Evolutionary conservation across 2,113 vertebrate species (phyloP).

Genomic region (Lethenteron camtschaticum): DNA sequence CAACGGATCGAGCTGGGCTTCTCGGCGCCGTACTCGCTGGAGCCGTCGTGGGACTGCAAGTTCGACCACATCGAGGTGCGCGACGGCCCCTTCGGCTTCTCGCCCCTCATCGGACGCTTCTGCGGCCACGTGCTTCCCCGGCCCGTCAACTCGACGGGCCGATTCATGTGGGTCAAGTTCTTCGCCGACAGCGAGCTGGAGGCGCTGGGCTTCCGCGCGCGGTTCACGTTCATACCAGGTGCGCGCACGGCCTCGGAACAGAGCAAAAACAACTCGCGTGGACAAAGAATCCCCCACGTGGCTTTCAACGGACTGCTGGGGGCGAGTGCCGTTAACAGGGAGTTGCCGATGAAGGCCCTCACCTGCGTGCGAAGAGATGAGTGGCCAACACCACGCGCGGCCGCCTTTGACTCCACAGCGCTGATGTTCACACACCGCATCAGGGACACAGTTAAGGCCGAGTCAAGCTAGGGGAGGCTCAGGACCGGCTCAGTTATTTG

Average conservation of each 20-base stretch:
- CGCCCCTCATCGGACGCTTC: conserved; percentile 82
- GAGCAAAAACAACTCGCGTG: background rate
- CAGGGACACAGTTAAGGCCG: too few relatives aligned
- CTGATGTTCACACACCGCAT: too few relatives aligned
- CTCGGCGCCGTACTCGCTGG: conserved; percentile 90
- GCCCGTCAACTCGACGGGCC: conserved; percentile 82
- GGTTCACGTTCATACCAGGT: conserved; percentile 97
- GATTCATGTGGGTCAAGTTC: conserved; percentile 99
- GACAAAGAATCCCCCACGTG: background rate
- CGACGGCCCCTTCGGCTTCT: conserved; percentile 96
- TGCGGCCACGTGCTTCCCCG: conserved; percentile 86
- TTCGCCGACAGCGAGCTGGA: conserved; percentile 94
- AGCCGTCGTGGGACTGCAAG: conserved; percentile 99
- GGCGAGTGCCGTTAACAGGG: background rate
- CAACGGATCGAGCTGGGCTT: conserved; percentile 96
- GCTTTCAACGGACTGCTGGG: background rate
- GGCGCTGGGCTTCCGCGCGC: conserved; percentile 82
- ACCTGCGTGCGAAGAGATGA: background rate
- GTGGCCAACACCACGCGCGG: background rate
- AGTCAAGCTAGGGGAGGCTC: too few relatives aligned
- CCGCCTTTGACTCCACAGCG: background rate
- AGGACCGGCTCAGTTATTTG: too few relatives aligned
- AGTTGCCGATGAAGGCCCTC: background rate
- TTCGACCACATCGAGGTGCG: conserved; percentile 98
- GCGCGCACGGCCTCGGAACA: conserved; percentile 11